phyloP scores from a whole-genome alignment of 2,888 invertebrate genomes.

The Mesoligia furuncula region DNA sequence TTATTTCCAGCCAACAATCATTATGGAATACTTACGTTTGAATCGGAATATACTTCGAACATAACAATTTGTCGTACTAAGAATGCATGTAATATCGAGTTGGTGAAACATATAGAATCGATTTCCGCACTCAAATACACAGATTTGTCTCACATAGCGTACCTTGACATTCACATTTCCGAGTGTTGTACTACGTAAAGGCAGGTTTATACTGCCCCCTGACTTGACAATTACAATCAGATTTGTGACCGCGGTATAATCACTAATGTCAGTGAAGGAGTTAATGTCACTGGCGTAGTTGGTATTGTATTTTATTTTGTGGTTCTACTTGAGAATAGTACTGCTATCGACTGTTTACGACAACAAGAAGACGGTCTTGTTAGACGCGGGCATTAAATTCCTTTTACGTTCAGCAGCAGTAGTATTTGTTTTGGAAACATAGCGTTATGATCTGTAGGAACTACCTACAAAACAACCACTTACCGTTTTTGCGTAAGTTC shows the following conservation, averaged over 20 bases:
- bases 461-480: not conserved
- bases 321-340: not conserved
- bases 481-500: not conserved
- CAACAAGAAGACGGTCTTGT: constrained; percentile 18
- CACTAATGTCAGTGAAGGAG: constrained; percentile 20
- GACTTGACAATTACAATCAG: constrained; percentile 23
- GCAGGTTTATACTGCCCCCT: constrained; percentile 34
- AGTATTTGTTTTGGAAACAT: not conserved
- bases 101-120: constrained; percentile 62
- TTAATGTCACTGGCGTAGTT: constrained; percentile 32
- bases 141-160: constrained; percentile 68
- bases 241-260: constrained; percentile 34
- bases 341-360: constrained; percentile 26
- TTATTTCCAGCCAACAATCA: not conserved
- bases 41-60: constrained; percentile 15
- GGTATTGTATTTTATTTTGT: constrained; percentile 40
- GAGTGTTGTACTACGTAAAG: constrained; percentile 59
- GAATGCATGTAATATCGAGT: constrained; percentile 52
- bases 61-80: constrained; percentile 41
- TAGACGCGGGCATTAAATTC: not conserved
- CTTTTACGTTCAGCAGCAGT: not conserved
- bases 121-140: constrained; percentile 65
- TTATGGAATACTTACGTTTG: not conserved
- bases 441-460: too few relatives aligned
- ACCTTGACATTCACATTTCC: constrained; percentile 69